A percentile compares a stretch with the other conserved stretches of the same genome.
phyloP scores from a whole-genome alignment of 2,797 vertebrate genomes.

The Distichodus sexfasciatus region DNA sequence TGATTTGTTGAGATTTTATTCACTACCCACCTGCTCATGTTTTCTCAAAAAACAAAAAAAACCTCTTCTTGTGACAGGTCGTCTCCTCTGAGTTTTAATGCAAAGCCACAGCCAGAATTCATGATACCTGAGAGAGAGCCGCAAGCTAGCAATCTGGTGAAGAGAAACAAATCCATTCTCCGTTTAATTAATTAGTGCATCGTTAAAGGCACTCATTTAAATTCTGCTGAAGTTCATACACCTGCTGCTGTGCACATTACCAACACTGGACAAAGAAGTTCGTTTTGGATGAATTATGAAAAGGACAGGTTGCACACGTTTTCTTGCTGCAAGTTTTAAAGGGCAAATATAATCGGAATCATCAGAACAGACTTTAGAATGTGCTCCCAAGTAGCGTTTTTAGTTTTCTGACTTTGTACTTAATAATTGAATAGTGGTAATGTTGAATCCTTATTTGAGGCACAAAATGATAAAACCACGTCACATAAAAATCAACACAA shows the following conservation, averaged over 20 bases:
- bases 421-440: no score
- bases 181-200: conserved; percentile 36
- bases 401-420: no score
- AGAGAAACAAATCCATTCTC: conserved; percentile 36
- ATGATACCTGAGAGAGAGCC: conserved; percentile 15
- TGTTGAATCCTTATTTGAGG: no score
- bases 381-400: no score
- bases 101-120: neutral
- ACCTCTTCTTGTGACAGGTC: conserved; percentile 1
- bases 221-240: conserved; percentile 33
- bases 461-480: no score
- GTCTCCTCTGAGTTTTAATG: neutral
- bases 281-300: neutral
- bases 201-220: conserved; percentile 33
- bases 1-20: neutral
- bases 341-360: no score
- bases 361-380: no score
- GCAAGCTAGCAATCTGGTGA: conserved; percentile 22
- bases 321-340: no score
- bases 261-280: neutral
- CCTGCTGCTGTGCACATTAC: neutral
- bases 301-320: neutral
- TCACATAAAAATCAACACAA: no score
- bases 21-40: neutral
- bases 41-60: no score